Evolutionary conservation across 2,113 vertebrate species (phyloP), one percentile per base, ranked within the genome.

Genomic region (Petaurus breviceps): DNA sequence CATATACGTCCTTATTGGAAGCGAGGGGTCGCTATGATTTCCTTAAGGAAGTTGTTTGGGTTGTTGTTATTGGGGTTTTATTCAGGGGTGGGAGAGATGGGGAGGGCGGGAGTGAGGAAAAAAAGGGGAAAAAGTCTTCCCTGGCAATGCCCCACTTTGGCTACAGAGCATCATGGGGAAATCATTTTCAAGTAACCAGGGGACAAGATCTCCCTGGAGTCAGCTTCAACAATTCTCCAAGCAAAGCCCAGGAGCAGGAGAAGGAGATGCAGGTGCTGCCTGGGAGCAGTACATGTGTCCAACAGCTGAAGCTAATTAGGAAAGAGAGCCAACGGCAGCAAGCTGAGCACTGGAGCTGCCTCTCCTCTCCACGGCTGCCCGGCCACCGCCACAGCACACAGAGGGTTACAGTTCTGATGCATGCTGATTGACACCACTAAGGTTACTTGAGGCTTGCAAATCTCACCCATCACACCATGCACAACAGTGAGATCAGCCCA

Each of bases 381-480:
- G 0, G 19, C 94, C 5, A 52, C 95, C 54, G 28, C 91, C 23
- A 49, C 90, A 95, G 97, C 46, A 28, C 97, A 90, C 96, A 92
- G 90, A 92, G 96, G 94, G 97, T 95, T 96, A 93, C 93, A 89
- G 54, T 89, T 95, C 92, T 68, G 92, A 92, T n/a, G 90, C 0
- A 91, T n/a, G 91, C 97, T 96, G 95, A 97, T 51, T 95, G 98
- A 95, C 98, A 96, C 96, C 90, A 23, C 98, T 28, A 51, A 96
- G 98, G 98, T 98, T 94, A 97, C 98, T 97, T 19, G 93, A 97
- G 98, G 98, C 97, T 96, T 4, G 8, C 95, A 93, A 94, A 12
- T 95, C 97, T 96, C 93, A 68, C 97, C 97, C 95, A 92, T 57
- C 96, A 47, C 97, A 47, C 97, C 97, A 52, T 89, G 96, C 98